A percentile compares a stretch with the other conserved stretches of the same genome.
Conservation (phyloP, 2,888 invertebrate species). For the Branchellion lobata region DNA sequence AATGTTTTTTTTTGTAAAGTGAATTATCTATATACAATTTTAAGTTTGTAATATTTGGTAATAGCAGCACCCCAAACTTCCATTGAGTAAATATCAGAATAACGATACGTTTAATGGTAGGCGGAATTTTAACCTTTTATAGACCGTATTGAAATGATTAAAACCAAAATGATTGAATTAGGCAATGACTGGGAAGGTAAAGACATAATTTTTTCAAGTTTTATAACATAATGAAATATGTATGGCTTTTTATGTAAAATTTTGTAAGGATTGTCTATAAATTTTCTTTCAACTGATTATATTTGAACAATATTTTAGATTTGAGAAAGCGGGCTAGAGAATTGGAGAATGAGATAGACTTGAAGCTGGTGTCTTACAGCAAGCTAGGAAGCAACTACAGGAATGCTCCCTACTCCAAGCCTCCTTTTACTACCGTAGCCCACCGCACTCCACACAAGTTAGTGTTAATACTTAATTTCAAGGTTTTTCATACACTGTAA, state of each 20-base stretch:
- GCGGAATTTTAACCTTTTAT: neutral
- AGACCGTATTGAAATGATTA: slow-evolving; percentile 31
- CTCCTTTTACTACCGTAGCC: slow-evolving; percentile 28
- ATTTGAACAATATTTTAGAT: slow-evolving; percentile 67
- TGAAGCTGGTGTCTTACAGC: slow-evolving; percentile 90
- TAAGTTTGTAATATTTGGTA: too few species aligned
- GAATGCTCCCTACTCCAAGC: slow-evolving; percentile 23
- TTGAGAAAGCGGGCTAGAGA: slow-evolving; percentile 86
- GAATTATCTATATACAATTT: too few species aligned
- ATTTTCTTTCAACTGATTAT: too few species aligned
- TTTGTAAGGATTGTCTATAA: too few species aligned
- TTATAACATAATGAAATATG: too few species aligned
- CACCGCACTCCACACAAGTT: slow-evolving; percentile 42
- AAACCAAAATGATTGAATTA: slow-evolving; percentile 43
- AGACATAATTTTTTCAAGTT: neutral
- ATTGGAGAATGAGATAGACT: slow-evolving; percentile 92
- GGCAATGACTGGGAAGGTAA: slow-evolving; percentile 46
- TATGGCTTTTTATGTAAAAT: too few species aligned
- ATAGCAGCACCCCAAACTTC: neutral
- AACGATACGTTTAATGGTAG: slow-evolving; percentile 12
- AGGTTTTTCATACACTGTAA: too few species aligned
- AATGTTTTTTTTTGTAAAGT: too few species aligned
- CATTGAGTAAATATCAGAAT: neutral
- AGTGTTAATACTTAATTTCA: too few species aligned
- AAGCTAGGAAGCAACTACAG: slow-evolving; percentile 75